phyloP scores from a whole-genome alignment of 2,797 vertebrate genomes.

The Syncerus caffer region DNA sequence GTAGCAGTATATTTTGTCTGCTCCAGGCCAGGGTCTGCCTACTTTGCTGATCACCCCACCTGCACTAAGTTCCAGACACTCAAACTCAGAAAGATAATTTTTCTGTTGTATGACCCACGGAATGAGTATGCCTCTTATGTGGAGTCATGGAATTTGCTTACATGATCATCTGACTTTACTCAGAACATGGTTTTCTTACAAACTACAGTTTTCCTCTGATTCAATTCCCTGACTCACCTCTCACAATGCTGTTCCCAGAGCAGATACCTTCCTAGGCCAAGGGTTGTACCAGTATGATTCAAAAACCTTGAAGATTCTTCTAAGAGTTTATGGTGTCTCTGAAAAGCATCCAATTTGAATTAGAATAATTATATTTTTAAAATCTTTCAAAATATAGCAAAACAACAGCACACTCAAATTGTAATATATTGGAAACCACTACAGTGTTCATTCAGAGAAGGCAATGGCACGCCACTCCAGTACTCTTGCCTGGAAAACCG shows the following conservation, averaged over 20 bases:
- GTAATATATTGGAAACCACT: slow-evolving; percentile 17
- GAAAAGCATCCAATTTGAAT: slow-evolving; percentile 7
- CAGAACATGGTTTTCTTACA: background rate
- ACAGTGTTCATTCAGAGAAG: background rate
- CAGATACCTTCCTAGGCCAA: background rate
- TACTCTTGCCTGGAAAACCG: too few species aligned
- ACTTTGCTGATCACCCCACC: background rate
- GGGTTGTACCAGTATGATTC: background rate
- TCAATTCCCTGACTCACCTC: background rate
- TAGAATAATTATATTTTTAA: background rate
- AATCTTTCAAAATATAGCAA: slow-evolving; percentile 11
- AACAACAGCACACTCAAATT: background rate
- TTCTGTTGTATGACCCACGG: background rate
- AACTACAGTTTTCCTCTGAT: background rate
- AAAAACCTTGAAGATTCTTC: background rate
- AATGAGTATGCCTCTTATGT: background rate
- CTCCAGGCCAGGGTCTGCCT: background rate
- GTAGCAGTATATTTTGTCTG: background rate
- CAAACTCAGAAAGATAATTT: background rate
- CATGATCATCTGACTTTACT: background rate
- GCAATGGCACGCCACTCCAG: too few species aligned
- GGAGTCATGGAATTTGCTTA: background rate
- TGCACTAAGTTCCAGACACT: background rate
- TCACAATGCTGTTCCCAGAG: background rate
- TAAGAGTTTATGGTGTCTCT: background rate